Percentiles rank a stretch among this genome's conserved stretches.
These are phyloP conservation scores for Rhamphomyia laevipes DNA, from an alignment of 2,888 invertebrate genomes.

Conservation along the genomic window DNA sequence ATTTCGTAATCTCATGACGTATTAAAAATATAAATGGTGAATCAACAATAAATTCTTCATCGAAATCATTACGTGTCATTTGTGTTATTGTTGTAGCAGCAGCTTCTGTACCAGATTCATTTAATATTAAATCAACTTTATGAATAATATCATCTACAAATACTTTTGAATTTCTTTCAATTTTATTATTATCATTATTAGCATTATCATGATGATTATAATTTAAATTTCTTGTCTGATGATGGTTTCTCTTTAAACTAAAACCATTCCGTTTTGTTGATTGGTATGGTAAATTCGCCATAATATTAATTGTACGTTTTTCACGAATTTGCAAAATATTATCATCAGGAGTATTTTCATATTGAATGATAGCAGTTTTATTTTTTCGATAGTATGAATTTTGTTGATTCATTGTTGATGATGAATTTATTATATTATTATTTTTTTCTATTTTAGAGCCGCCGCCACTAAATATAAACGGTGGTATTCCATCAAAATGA, in stretches of 20 bases:
- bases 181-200: neutral
- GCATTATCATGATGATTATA: neutral
- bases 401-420: no score
- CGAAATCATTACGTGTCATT: constrained; percentile 39
- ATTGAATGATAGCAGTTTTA: neutral
- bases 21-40: constrained; percentile 55
- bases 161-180: constrained; percentile 17
- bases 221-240: no score
- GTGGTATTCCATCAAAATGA: neutral
- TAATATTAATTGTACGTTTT: neutral
- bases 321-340: neutral
- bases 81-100: constrained; percentile 44
- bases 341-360: neutral
- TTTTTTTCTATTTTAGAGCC: neutral
- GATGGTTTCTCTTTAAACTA: no score
- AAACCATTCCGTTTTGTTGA: no score
- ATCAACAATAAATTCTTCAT: constrained; percentile 38
- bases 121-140: constrained; percentile 44
- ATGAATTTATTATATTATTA: neutral
- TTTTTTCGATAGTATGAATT: neutral
- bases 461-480: no score
- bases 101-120: constrained; percentile 49
- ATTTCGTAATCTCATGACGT: constrained; percentile 43
- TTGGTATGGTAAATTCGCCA: neutral
- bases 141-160: constrained; percentile 45